Conservation (phyloP, 2,113 vertebrate species). For the Theristicus caerulescens region DNA sequence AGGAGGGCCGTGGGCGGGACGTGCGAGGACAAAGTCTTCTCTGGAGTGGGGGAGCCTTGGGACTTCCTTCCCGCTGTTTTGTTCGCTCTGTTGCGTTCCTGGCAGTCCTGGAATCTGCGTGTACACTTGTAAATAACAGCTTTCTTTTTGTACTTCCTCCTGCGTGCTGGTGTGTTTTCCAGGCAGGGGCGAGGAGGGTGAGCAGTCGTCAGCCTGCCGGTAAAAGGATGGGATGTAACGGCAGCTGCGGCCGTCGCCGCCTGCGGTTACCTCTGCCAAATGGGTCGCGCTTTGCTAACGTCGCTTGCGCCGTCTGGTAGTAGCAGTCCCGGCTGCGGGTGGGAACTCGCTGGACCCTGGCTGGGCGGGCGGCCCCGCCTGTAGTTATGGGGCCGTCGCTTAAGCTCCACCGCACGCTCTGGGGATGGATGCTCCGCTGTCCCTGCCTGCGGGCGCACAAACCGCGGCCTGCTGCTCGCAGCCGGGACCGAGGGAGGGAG, state of each 20-base stretch:
- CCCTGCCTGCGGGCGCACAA: accelerated
- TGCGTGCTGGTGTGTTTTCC: background rate
- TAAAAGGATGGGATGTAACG: accelerated
- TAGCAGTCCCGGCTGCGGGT: background rate
- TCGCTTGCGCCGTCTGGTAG: background rate
- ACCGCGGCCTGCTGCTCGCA: too few relatives aligned
- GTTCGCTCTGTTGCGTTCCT: background rate
- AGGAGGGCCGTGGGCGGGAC: background rate
- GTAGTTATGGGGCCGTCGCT: background rate
- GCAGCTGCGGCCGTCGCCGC: background rate
- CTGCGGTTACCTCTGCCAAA: background rate
- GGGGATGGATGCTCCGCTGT: background rate
- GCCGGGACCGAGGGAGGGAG: background rate
- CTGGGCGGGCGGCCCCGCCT: background rate
- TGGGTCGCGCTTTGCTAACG: accelerated
- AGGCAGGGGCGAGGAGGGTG: background rate
- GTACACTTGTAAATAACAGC: constrained; percentile 18
- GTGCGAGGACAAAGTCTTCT: accelerated
- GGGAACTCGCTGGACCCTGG: background rate
- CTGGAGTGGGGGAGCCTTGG: background rate
- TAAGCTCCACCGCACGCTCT: background rate
- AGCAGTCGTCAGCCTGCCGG: background rate
- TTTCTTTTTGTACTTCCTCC: background rate
- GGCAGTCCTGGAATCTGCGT: background rate
- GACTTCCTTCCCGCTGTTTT: background rate